These are phyloP conservation scores for Mesorhabditis sp. DNA, from an alignment of 2,888 invertebrate genomes.

Conservation along the genomic window DNA sequence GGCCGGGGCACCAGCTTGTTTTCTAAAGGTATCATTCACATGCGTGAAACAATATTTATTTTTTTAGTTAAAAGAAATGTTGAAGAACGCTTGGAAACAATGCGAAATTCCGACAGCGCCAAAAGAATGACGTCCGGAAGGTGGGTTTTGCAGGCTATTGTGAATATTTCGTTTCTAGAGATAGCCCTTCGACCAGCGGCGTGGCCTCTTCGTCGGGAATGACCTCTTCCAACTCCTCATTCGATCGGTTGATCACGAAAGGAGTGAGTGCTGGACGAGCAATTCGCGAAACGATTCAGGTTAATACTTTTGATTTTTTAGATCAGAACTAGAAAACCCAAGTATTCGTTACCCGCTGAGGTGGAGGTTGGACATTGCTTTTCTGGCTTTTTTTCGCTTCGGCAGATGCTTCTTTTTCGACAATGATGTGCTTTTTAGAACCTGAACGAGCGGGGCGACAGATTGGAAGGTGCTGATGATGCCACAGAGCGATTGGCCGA, in stretches of 20 bases:
- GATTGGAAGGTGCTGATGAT: neutral
- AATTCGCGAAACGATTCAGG: neutral
- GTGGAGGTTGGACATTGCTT: neutral
- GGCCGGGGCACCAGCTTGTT: constrained; percentile 1
- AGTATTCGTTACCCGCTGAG: neutral
- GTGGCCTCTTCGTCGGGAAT: too few relatives aligned
- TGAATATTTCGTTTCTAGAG: neutral
- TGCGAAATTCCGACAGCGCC: neutral
- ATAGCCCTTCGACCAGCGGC: neutral
- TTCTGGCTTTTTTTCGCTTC: neutral
- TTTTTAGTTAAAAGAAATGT: neutral
- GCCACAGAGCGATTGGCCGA: constrained; percentile 5
- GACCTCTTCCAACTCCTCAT: neutral
- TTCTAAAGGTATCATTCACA: neutral
- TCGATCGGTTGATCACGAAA: neutral
- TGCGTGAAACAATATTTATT: neutral
- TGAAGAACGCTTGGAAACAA: constrained; percentile 4
- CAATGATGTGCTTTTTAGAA: neutral
- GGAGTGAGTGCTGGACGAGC: constrained; percentile 5
- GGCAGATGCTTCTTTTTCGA: too few relatives aligned
- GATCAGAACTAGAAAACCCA: neutral
- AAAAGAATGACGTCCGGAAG: neutral
- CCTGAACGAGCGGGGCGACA: constrained; percentile 5
- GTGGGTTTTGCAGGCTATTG: neutral
- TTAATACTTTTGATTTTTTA: neutral